Base-by-base conservation (phyloP, 1,140 invertebrate species). In the Eupeodes corollae region DNA sequence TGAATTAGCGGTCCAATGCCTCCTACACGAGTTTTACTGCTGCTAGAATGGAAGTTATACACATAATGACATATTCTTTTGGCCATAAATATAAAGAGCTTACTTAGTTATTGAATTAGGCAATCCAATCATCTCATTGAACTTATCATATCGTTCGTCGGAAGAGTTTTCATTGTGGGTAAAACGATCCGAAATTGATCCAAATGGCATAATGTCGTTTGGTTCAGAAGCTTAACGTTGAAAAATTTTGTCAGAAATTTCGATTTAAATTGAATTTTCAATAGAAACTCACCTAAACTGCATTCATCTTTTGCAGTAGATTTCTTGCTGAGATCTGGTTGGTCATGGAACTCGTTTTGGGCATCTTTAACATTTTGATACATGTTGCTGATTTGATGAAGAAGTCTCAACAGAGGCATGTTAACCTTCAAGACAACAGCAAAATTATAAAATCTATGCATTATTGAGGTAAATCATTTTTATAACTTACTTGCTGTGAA, bases 331-430 rank as follows among this genome's bases (percentile, higher is more conserved):
- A 75, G 61, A 16, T 66, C 65, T 1, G 79, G 78, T 52, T 84
- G 85, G 52, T 80, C 84, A 58, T 80, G 84, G 42, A 97, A 73
- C 56, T 94, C 91, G 57, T 85, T 83, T 63, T 91, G 86, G 2
- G 92, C 95, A 60, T 94, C 89, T 60, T 92, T 91, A 5, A 95
- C 90, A 71, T 96, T 97, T 69, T 93, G 89, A 70, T 96, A 94
- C 90, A 98, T 95, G 51, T 92, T 94, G 53, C 85, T 89, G 53
- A 98, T 93, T 72, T 98, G 94, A 74, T 97, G 91, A 34, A 97
- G 73, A 18, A 98, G 74, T 46, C 94, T 73, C 18, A 98, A 69
- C 33, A 98, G 70, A 0, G 93, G 91, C 91, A 98, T 96, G 63
- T 97, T 97, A 8, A 92, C 83, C 75, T 84, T 65, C 32, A 58